Conservation (phyloP, 2,113 vertebrate genomes). For the Erinaceus europaeus region DNA sequence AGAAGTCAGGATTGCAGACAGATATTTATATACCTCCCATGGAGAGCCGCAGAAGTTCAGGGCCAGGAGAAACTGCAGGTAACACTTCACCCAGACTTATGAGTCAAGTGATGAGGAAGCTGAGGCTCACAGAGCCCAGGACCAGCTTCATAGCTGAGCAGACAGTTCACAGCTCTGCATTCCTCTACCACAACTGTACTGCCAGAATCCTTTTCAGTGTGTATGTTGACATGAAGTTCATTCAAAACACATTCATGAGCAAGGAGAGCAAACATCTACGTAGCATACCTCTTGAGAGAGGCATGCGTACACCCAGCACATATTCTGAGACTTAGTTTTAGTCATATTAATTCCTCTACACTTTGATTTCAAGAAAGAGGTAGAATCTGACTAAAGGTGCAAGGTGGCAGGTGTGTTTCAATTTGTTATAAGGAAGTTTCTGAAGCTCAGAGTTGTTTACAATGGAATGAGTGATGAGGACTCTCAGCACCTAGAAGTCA, state of each 20-base stretch:
- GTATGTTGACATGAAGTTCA: no score
- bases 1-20: background rate
- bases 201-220: no score
- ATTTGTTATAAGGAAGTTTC: background rate
- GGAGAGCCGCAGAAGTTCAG: background rate
- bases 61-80: background rate
- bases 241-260: no score
- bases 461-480: background rate
- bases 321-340: no score
- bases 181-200: background rate
- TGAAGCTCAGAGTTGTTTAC: constrained; percentile 25
- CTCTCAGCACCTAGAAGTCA: background rate
- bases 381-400: background rate
- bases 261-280: no score
- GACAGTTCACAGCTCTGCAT: background rate
- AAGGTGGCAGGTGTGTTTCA: background rate
- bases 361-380: background rate
- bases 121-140: no score
- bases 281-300: no score
- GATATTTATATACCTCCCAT: background rate
- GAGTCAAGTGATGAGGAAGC: background rate
- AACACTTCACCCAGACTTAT: background rate
- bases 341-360: background rate
- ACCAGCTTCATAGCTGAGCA: background rate
- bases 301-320: no score